phyloP scores from a whole-genome alignment of 2,113 vertebrate genomes.

The Plecturocebus donacophilus region DNA sequence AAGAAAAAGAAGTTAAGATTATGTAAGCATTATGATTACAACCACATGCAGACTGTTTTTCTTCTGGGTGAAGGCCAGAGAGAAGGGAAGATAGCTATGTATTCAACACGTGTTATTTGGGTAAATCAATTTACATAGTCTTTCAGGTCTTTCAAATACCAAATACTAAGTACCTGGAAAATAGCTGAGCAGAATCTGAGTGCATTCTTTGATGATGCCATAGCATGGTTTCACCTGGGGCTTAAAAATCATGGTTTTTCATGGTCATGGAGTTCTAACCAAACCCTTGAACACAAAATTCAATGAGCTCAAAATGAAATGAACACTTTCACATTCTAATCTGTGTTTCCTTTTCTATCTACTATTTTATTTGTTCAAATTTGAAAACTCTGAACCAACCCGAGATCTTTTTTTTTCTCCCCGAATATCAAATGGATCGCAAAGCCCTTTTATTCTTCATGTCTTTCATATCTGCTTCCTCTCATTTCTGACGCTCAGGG shows the following conservation, averaged over 20 bases:
- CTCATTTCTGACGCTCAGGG: not conserved
- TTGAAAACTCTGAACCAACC: not conserved
- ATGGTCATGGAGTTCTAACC: not conserved
- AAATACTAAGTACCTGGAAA: not conserved
- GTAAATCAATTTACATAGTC: not conserved
- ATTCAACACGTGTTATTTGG: not conserved
- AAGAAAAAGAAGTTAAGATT: not conserved
- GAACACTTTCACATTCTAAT: not conserved
- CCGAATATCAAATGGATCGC: not conserved
- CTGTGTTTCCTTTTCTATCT: not conserved
- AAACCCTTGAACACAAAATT: not conserved
- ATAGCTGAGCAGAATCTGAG: not conserved
- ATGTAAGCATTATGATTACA: not conserved
- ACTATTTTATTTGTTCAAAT: not conserved
- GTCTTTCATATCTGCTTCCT: rapidly evolving
- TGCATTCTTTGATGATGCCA: not conserved
- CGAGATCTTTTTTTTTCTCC: not conserved
- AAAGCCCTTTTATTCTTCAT: not conserved
- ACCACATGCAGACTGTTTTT: not conserved
- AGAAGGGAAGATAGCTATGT: not conserved
- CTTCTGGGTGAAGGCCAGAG: not conserved
- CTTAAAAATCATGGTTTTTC: not conserved
- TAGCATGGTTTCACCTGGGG: not conserved
- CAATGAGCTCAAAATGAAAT: not conserved
- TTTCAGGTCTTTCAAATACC: not conserved